Conservation (phyloP, 2,888 invertebrate species). For the Hydroisotoma schaefferi region DNA sequence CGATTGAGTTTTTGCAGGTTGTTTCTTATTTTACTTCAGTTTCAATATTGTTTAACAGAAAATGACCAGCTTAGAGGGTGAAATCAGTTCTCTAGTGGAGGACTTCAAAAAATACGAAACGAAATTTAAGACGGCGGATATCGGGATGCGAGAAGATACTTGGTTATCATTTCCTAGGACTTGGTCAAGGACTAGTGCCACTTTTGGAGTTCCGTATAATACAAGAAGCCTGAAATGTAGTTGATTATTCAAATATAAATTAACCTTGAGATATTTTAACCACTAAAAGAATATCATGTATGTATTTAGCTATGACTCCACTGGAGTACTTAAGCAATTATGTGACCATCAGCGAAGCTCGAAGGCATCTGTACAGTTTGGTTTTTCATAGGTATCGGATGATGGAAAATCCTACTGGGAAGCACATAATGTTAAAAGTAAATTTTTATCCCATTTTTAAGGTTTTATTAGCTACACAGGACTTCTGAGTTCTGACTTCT, state of each 20-base stretch:
- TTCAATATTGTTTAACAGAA: conserved; percentile 23
- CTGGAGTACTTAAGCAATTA: conserved; percentile 37
- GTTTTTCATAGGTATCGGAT: conserved; percentile 44
- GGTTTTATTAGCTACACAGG: too few relatives aligned
- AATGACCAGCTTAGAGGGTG: conserved; percentile 32
- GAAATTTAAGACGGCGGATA: conserved; percentile 40
- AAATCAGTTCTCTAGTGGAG: conserved; percentile 32
- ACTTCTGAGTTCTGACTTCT: too few relatives aligned
- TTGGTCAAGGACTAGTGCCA: conserved; percentile 40
- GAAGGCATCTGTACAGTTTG: conserved; percentile 42
- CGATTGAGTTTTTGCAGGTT: too few relatives aligned
- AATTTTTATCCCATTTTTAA: too few relatives aligned
- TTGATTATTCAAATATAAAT: neutral
- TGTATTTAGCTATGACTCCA: conserved; percentile 31
- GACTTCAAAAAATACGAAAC: conserved; percentile 37
- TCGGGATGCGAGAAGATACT: conserved; percentile 40
- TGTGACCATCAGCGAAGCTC: conserved; percentile 38
- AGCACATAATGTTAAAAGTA: conserved; percentile 35
- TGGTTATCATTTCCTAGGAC: conserved; percentile 44
- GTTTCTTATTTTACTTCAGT: too few relatives aligned
- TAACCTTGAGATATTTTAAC: neutral
- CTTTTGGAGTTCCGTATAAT: conserved; percentile 40
- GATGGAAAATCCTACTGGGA: conserved; percentile 44
- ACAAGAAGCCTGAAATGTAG: conserved; percentile 33
- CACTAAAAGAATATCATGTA: neutral